Evolutionary conservation across 2,113 vertebrate genomes (phyloP).

Genomic region (Argyrosomus japonicus): DNA sequence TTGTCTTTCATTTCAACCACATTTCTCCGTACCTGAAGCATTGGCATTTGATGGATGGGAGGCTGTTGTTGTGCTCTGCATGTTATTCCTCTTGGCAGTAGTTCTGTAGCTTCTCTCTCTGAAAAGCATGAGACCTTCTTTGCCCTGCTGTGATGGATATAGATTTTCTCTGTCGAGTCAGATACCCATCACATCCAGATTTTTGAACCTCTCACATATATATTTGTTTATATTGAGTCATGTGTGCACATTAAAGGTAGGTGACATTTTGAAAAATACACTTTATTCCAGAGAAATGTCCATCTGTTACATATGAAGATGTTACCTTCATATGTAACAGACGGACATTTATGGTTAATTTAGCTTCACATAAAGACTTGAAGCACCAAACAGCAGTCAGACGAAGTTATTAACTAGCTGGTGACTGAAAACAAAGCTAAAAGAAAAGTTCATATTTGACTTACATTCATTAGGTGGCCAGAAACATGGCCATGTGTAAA

Average conservation of each 20-base stretch:
- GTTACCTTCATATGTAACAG: no score
- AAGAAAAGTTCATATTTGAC: neutral
- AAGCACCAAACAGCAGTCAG: neutral
- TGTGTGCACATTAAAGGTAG: neutral
- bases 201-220: slow-evolving; percentile 15
- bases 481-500: neutral
- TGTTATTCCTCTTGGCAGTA: slow-evolving; percentile 57
- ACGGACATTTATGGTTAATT: neutral
- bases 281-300: neutral
- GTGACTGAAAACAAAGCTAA: neutral
- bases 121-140: slow-evolving; percentile 47
- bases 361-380: neutral
- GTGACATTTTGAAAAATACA: neutral
- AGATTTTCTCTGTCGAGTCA: slow-evolving; percentile 56
- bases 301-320: neutral
- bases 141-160: slow-evolving; percentile 58
- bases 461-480: neutral
- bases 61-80: slow-evolving; percentile 49
- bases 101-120: slow-evolving; percentile 35
- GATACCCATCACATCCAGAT: slow-evolving; percentile 24
- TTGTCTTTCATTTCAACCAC: slow-evolving; percentile 38
- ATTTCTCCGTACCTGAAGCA: slow-evolving; percentile 52
- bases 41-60: slow-evolving; percentile 61
- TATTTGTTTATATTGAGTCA: neutral
- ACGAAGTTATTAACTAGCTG: neutral